Evolutionary conservation across 2,113 vertebrate species (phyloP).

Genomic region (Procavia capensis): DNA sequence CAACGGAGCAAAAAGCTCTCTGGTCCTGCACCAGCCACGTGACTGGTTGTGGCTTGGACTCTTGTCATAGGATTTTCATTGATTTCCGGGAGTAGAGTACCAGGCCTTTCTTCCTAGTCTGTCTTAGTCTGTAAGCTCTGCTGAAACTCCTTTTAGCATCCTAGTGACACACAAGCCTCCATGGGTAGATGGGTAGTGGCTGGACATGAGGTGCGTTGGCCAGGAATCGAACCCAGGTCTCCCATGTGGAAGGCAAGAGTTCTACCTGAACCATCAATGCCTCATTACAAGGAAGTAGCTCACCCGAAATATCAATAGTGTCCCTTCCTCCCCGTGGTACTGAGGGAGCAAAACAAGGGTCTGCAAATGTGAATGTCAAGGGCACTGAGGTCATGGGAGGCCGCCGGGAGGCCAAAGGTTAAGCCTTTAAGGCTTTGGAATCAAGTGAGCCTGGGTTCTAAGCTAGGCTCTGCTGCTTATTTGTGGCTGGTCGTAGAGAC

Average conservation of each 20-base stretch:
- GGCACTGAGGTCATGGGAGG: background rate
- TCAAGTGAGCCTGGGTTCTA: background rate
- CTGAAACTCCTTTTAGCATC: background rate
- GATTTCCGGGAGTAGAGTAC: background rate
- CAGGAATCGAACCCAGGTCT: background rate
- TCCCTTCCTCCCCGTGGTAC: background rate
- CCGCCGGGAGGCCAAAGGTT: background rate
- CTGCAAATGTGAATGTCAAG: fast-evolving
- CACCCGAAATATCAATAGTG: background rate
- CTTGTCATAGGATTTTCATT: background rate
- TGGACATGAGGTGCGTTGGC: background rate
- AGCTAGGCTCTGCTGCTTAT: fast-evolving
- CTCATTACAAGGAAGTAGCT: background rate
- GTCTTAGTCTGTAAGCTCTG: background rate
- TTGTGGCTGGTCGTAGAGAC: fast-evolving
- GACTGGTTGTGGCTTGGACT: background rate
- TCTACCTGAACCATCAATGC: background rate
- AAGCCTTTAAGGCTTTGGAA: background rate
- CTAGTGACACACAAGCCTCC: background rate
- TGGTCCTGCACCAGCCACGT: too few relatives aligned
- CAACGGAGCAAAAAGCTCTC: background rate
- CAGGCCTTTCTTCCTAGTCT: background rate
- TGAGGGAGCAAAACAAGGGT: background rate
- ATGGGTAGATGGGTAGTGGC: too few relatives aligned
- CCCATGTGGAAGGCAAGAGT: background rate